Evolutionary conservation across 2,797 vertebrate genomes (phyloP).

Genomic region (Muscicapa comitata): DNA sequence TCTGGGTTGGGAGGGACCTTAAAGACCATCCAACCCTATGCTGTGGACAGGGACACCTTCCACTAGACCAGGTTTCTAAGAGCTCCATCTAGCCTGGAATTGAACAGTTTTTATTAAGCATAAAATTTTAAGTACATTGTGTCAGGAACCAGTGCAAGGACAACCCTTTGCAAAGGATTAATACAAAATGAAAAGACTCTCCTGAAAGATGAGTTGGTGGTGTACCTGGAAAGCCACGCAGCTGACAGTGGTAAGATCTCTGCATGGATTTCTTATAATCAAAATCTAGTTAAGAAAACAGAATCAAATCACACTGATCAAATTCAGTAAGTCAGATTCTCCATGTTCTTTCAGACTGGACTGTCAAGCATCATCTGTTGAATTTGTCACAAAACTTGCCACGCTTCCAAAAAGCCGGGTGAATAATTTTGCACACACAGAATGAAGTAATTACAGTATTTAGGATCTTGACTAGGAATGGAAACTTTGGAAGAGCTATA

Average conservation of each 20-base stretch:
- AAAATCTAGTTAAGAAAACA: constrained; percentile 11
- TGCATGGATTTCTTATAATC: not conserved
- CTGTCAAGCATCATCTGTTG: not conserved
- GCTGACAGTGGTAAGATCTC: not conserved
- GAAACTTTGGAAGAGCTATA: not conserved
- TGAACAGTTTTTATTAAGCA: not conserved
- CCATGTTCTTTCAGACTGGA: not conserved
- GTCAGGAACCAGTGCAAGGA: not conserved
- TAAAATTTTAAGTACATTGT: not conserved
- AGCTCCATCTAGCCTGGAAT: not conserved
- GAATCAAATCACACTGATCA: not conserved
- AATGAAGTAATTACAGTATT: not conserved
- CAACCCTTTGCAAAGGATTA: not conserved
- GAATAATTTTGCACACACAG: not conserved
- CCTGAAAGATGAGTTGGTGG: not conserved
- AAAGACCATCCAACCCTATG: not conserved
- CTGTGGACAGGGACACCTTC: not conserved
- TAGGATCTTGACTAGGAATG: not conserved
- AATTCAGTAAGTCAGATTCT: not conserved
- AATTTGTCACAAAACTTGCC: not conserved
- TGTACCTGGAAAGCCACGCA: not conserved
- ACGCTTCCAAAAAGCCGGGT: not conserved
- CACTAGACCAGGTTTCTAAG: not conserved
- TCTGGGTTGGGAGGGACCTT: not conserved
- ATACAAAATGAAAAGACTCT: not conserved